Evolutionary conservation across 1,140 invertebrate genomes (phyloP).

Genomic region (Cepaea nemoralis): DNA sequence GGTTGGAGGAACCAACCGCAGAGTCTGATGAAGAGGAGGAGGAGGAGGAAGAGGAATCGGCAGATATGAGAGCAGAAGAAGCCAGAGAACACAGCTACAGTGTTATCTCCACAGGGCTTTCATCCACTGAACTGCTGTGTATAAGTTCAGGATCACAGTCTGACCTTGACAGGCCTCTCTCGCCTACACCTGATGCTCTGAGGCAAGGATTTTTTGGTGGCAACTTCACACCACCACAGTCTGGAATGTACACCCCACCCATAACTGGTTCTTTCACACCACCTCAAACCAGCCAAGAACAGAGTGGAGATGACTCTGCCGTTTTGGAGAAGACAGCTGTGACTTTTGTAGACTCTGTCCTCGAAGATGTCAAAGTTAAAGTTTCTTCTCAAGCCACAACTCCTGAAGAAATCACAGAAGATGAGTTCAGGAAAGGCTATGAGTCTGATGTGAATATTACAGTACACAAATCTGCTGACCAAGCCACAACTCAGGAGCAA

Average conservation of each 20-base stretch:
- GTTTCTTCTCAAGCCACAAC: constrained; percentile 40
- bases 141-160: constrained; percentile 36
- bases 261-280: constrained; percentile 27
- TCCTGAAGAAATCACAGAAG: constrained; percentile 41
- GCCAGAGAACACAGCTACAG: constrained; percentile 20
- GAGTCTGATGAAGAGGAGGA: constrained; percentile 73
- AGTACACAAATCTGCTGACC: constrained; percentile 2
- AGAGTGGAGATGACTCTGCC: constrained; percentile 40
- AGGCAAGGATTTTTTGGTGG: constrained; percentile 60
- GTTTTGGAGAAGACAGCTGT: constrained; percentile 56
- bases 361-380: constrained; percentile 59
- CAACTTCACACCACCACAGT: constrained; percentile 34
- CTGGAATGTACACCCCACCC: constrained; percentile 29
- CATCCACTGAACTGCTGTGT: background rate
- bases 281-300: background rate
- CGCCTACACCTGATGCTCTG: constrained; percentile 66
- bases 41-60: constrained; percentile 47
- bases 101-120: background rate
- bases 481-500: background rate
- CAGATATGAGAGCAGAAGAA: constrained; percentile 36
- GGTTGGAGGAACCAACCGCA: constrained; percentile 72
- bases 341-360: constrained; percentile 65
- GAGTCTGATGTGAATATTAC: background rate
- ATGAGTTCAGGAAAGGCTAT: constrained; percentile 21
- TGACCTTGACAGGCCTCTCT: constrained; percentile 68